Evolutionary conservation across 2,113 vertebrate species (phyloP).

Genomic region (Falco punctatus): DNA sequence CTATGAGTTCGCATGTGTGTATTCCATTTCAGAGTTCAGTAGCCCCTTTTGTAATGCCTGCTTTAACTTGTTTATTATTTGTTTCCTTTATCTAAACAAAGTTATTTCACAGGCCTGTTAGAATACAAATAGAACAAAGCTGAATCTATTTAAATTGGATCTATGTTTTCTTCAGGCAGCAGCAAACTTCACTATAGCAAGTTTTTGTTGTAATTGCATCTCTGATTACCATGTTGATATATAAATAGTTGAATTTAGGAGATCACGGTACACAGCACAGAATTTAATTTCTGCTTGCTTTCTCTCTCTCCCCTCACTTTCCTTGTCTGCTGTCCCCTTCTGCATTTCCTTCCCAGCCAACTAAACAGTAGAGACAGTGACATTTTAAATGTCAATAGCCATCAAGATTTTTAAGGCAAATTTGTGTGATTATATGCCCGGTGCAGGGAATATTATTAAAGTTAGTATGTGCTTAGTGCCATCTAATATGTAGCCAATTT

Average conservation of each 20-base stretch:
- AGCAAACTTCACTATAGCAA: background rate
- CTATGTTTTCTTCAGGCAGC: background rate
- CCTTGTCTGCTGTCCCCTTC: background rate
- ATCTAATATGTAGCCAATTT: background rate
- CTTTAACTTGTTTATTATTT: background rate
- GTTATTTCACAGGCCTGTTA: background rate
- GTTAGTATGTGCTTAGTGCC: background rate
- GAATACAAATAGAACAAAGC: background rate
- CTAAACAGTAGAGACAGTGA: background rate
- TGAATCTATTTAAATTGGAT: background rate
- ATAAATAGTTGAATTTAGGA: conserved; percentile 6
- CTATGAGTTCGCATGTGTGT: background rate
- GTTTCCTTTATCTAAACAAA: background rate
- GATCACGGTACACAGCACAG: background rate
- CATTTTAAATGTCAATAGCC: background rate
- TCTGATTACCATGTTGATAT: conserved; percentile 5
- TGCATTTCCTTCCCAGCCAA: background rate
- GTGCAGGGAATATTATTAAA: background rate
- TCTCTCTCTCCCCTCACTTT: background rate
- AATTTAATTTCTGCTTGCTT: background rate
- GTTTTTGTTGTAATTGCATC: background rate
- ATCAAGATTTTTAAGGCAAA: background rate
- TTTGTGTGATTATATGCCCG: background rate
- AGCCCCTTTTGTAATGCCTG: background rate
- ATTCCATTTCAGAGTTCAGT: background rate